These are phyloP conservation scores for Danio albolineatus DNA, from an alignment of 2,797 vertebrate species.

Conservation along the genomic window DNA sequence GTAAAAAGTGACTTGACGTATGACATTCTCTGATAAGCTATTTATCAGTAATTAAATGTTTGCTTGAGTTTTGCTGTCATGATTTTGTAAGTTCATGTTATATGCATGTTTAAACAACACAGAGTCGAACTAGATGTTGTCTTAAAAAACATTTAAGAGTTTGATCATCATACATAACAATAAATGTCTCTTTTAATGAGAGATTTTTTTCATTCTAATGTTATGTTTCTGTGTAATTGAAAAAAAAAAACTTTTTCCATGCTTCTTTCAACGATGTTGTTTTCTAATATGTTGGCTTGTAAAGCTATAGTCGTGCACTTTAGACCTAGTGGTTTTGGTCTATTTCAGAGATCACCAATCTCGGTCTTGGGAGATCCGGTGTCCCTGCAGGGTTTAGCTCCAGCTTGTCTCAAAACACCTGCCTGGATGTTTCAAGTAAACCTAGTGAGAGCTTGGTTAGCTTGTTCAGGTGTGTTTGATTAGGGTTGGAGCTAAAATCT, in stretches of 20 bases:
- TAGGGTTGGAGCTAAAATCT: no score
- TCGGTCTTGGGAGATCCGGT: no score
- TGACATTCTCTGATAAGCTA: neutral
- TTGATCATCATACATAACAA: no score
- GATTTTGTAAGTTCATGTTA: neutral
- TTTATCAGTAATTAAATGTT: neutral
- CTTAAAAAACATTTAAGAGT: no score
- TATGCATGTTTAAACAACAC: no score
- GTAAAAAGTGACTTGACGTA: neutral
- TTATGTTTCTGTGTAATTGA: neutral
- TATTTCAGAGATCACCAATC: no score
- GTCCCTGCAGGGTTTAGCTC: no score
- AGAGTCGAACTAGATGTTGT: neutral
- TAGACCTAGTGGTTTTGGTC: neutral
- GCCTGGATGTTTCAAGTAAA: no score
- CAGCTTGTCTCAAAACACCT: no score
- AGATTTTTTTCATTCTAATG: neutral
- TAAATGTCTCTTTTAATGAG: no score
- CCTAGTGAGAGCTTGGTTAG: no score
- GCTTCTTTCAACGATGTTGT: neutral
- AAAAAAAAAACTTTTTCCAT: neutral
- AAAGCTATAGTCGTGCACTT: neutral
- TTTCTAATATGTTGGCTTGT: neutral
- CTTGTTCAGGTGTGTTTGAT: no score
- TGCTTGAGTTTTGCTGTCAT: neutral